Percentiles rank a stretch among this genome's conserved stretches.
These are phyloP conservation scores for Cryptocephalus moraei DNA, from an alignment of 2,888 invertebrate genomes.

Conservation along the genomic window DNA sequence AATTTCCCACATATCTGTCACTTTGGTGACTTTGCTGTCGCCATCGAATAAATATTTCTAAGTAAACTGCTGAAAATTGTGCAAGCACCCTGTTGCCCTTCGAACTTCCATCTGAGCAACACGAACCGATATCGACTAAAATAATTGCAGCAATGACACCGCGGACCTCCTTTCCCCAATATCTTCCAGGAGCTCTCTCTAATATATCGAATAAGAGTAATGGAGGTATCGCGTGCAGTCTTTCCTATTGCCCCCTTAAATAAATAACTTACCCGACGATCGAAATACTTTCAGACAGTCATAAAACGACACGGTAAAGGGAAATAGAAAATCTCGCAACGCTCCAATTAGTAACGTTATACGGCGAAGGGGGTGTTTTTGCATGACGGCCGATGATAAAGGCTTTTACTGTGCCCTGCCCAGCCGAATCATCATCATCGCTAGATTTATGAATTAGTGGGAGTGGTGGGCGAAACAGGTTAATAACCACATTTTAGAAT, in stretches of 20 bases:
- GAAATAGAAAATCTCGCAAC: conserved; percentile 17
- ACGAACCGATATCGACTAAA: background rate
- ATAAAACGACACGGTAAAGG: background rate
- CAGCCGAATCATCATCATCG: no score
- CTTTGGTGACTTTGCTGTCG: no score
- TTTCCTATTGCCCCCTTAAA: background rate
- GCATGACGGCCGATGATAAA: conserved; percentile 11
- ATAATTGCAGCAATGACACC: background rate
- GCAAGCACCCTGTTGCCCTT: no score
- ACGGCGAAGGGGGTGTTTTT: conserved; percentile 3
- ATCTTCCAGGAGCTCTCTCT: background rate
- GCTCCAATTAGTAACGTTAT: conserved; percentile 22
- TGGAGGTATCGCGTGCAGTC: background rate
- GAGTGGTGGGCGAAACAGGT: no score
- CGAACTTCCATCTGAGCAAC: no score
- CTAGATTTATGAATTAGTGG: no score
- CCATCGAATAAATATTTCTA: no score
- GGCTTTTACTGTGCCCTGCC: background rate
- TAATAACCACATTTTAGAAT: no score
- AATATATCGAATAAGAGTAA: background rate
- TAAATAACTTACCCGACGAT: conserved; percentile 6
- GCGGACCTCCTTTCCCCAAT: background rate
- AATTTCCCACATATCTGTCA: no score
- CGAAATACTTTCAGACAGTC: no score
- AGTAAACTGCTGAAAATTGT: no score